Conservation (phyloP, 2,113 vertebrate species). For the Heterotilapia buettikoferi region DNA sequence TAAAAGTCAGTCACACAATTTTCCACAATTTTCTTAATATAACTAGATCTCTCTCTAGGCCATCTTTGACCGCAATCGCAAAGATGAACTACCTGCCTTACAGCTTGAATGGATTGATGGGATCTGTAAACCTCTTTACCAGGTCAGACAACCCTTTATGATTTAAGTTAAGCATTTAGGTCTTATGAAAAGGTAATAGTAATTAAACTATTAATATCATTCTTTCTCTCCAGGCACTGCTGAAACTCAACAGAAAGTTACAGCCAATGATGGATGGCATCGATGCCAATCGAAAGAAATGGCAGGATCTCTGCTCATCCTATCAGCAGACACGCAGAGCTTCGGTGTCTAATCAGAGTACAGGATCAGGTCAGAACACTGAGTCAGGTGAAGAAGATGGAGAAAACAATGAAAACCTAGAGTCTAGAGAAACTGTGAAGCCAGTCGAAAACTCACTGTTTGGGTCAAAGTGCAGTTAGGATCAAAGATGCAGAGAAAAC, state of each 20-base stretch:
- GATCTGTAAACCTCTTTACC: slow-evolving; percentile 93
- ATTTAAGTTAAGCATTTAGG: background rate
- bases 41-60: slow-evolving; percentile 69
- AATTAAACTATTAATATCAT: background rate
- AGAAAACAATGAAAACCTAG: background rate
- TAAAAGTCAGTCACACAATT: background rate
- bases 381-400: slow-evolving; percentile 2
- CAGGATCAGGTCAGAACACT: slow-evolving; percentile 6
- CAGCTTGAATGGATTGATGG: slow-evolving; percentile 97
- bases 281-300: slow-evolving; percentile 71
- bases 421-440: slow-evolving; percentile 4
- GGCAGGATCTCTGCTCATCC: slow-evolving; percentile 70
- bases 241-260: slow-evolving; percentile 72
- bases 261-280: slow-evolving; percentile 76
- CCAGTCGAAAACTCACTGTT: background rate
- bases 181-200: background rate
- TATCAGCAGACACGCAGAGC: slow-evolving; percentile 46
- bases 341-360: slow-evolving; percentile 28
- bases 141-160: slow-evolving; percentile 69
- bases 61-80: slow-evolving; percentile 98
- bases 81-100: slow-evolving; percentile 91
- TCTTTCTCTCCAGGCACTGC: slow-evolving; percentile 53
- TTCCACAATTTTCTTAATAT: background rate
- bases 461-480: slow-evolving; percentile 4
- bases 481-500: background rate